phyloP scores from a whole-genome alignment of 2,888 invertebrate species.

The Tinea trinotella region DNA sequence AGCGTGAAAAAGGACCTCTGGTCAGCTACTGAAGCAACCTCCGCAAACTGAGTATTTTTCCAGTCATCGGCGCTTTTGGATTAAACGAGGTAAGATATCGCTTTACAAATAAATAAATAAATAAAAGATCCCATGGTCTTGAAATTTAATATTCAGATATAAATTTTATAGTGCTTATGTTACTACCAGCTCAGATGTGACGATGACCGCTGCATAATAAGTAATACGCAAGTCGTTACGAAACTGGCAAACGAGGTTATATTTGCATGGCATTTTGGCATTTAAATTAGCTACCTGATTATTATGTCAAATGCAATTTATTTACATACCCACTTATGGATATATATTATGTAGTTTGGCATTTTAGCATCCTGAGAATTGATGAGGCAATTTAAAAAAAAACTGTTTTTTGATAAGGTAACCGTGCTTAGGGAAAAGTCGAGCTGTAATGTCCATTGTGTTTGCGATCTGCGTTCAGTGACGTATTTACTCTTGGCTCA shows the following conservation, averaged over 20 bases:
- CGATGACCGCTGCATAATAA: conserved; percentile 1
- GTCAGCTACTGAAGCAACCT: no score
- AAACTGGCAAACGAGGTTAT: not conserved
- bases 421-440: no score
- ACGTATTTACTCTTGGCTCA: no score
- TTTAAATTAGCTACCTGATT: not conserved
- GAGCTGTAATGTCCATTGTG: not conserved
- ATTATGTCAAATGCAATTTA: not conserved
- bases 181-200: not conserved
- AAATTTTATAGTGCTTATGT: not conserved
- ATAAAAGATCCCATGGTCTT: not conserved
- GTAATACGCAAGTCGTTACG: not conserved
- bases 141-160: not conserved
- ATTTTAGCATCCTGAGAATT: no score
- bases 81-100: no score
- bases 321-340: not conserved
- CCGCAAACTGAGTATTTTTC: no score
- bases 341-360: no score
- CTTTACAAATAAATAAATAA: not conserved
- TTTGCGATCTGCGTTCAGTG: no score
- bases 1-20: no score
- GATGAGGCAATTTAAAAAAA: no score
- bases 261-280: not conserved
- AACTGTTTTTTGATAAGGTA: no score
- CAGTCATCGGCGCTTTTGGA: no score